These are phyloP conservation scores for Sturnus vulgaris DNA, from an alignment of 2,113 vertebrate species.

Conservation along the genomic window DNA sequence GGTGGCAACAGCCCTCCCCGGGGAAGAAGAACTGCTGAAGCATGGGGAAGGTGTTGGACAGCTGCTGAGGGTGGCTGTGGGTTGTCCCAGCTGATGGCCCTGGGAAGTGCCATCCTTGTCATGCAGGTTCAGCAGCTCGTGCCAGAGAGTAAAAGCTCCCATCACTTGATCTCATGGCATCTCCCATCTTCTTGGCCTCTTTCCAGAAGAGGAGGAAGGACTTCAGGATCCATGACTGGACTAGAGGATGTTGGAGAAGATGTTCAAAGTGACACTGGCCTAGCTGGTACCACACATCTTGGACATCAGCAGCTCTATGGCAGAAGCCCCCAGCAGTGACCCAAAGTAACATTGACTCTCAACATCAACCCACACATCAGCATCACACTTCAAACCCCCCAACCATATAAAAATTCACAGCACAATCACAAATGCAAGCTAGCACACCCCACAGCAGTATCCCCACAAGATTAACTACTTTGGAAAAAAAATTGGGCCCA, in stretches of 20 bases:
- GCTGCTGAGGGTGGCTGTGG: background rate
- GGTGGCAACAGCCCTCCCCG: background rate
- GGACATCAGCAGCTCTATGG: background rate
- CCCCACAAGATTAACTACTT: background rate
- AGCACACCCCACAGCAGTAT: background rate
- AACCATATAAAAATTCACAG: background rate
- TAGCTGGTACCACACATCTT: fast-evolving
- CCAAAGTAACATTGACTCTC: background rate
- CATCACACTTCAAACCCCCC: background rate
- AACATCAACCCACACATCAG: fast-evolving
- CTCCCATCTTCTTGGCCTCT: background rate
- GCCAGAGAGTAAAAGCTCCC: background rate
- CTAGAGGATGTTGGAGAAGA: background rate
- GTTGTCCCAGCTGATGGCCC: background rate
- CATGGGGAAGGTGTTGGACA: fast-evolving
- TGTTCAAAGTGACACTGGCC: background rate
- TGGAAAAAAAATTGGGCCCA: background rate
- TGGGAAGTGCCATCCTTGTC: background rate
- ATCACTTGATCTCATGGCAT: background rate
- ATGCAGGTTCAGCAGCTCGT: background rate
- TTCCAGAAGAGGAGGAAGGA: background rate
- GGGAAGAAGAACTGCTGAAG: background rate
- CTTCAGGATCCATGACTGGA: background rate
- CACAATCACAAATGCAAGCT: background rate
- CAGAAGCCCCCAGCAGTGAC: background rate